These are phyloP conservation scores for Callimico goeldii DNA, from an alignment of 2,797 vertebrate species.

Conservation along the genomic window DNA sequence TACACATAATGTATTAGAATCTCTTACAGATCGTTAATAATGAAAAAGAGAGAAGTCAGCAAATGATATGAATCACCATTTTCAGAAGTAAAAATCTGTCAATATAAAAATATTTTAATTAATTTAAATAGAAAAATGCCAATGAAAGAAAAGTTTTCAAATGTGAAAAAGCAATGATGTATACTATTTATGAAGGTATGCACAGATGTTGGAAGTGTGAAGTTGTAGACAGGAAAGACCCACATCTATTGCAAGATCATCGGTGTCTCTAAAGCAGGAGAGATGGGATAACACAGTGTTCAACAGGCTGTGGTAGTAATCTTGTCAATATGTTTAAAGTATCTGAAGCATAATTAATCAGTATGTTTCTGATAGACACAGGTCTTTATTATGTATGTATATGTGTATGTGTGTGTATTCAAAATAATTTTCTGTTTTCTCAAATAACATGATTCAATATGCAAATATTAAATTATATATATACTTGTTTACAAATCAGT, in stretches of 20 bases:
- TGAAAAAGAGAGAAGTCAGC: neutral
- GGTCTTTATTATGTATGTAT: neutral
- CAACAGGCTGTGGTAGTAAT: neutral
- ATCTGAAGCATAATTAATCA: neutral
- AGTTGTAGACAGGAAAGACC: neutral
- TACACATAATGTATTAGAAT: neutral
- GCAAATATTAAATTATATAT: neutral
- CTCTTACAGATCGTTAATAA: neutral
- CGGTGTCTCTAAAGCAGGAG: neutral
- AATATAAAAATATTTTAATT: neutral
- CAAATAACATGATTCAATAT: neutral
- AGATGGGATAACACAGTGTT: neutral
- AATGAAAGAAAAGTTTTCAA: neutral
- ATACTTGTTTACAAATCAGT: neutral
- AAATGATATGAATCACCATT: neutral
- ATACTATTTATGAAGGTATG: neutral
- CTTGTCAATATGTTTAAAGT: neutral
- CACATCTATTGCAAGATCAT: neutral
- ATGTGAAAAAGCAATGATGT: neutral
- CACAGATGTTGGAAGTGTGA: rapidly evolving
- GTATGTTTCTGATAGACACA: neutral
- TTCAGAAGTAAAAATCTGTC: neutral
- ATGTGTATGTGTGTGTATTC: neutral
- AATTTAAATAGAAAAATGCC: neutral
- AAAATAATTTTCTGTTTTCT: neutral